Evolutionary conservation across 2,797 vertebrate species (phyloP), one percentile per base, ranked within the genome.

Genomic region (Sebastes cheni): DNA sequence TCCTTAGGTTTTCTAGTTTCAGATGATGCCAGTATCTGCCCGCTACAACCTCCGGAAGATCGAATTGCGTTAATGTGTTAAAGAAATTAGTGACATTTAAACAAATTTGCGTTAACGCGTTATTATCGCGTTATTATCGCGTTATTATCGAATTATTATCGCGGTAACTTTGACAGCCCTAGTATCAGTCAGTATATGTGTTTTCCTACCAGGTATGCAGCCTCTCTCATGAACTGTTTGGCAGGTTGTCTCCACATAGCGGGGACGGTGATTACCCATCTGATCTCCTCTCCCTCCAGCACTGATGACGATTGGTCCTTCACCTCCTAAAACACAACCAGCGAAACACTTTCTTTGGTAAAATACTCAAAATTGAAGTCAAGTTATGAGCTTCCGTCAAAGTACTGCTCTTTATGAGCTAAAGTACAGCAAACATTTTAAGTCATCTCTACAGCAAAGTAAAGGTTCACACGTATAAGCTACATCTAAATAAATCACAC

Each of bases 221-320:
- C 98, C 78, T 99, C 98, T 85, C 98, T 91, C 98, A 99, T 99
- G 93, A 99, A 99, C 93, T 99, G 98, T 91, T 99, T 99, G 92
- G 98, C 98, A 0, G 98, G 98, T 85, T 98, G 98, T 89, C 97
- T 97, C 98, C 98, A 99, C 86, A 99, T 97, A 20, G 98, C 98
- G 0, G 98, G 98, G n/a, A 99, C 98, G 0, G 98, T 99, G 91
- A 99, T 95, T 29, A 99, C 98, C 98, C 98, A 99, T 86, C 98
- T 93, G 83, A 99, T 92, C 54, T 96, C 94, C 0, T 93, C 96
- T 1, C 87, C 92, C 82, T 97, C 95, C 1, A 96, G 89, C 65
- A 97, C 88, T 0, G 95, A 93, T 0, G 96, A 97, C 1, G 95
- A 97, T 91, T 98, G 98, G 60, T 99, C 98, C 83, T 94, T 95